Base-by-base conservation (phyloP, 2,888 invertebrate species). In the Empis livida region DNA sequence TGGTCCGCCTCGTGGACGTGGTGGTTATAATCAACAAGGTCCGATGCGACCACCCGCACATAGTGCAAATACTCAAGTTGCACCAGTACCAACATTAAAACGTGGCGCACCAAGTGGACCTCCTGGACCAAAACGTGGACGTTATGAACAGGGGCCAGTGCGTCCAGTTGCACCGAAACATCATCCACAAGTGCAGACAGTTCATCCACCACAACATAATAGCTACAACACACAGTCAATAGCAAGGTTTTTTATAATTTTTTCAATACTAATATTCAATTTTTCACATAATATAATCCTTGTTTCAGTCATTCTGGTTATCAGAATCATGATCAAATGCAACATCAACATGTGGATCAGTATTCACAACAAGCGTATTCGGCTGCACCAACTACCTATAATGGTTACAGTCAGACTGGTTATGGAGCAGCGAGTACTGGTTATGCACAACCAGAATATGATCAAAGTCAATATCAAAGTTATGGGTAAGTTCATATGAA, bases 391-490 rank as follows among this genome's bases (percentile, higher is more conserved):
- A 45, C 63, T 23, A 49, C 63, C 2, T 67, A 67, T 49, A 69
- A 69, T 56, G 69, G 69, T 1, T 69, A 69, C 54, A 61, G 61
- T 0, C 69, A 69, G 49, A 54, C 61, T 44, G 60, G 62, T n/a
- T 68, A 68, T 53, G 55, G 57, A 52, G 51, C 58, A 11, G 46
- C 60, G 16, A 55, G 57, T 23, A 61, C 65, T 46, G 64, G 63
- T 10, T 52, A 52, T 43, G 43, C 51, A 20, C 43, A 49, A 15
- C 47, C 48, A 20, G 68, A 69, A 50, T 69, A 69, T 51, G 68
- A 69, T 57, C 68, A 67, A 50, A 67, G 64, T 54, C 68, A 68
- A 53, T 69, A 69, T 54, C 66, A 67, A 51, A 60, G 61, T 51
- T 69, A 68, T 54, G 64, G 61, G 68, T 68, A 54, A 44, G 54